phyloP scores from a whole-genome alignment of 2,113 vertebrate species.

The Halcyon senegalensis region DNA sequence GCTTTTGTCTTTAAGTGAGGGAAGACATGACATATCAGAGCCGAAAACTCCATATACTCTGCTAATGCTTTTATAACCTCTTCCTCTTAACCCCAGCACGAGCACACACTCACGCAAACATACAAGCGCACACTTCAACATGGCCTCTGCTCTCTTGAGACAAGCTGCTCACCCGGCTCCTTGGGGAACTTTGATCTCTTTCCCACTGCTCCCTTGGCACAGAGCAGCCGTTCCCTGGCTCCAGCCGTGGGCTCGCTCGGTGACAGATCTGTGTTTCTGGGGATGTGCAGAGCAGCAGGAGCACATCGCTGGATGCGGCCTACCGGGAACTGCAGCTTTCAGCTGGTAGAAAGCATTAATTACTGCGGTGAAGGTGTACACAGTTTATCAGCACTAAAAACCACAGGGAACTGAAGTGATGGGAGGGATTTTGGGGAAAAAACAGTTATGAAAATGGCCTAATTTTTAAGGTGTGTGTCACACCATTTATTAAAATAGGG shows the following conservation, averaged over 20 bases:
- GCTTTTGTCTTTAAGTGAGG: not conserved
- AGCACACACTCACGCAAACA: not conserved
- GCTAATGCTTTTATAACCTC: not conserved
- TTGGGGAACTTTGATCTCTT: not conserved
- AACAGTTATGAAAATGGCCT: slow-evolving; percentile 44
- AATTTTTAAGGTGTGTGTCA: slow-evolving; percentile 60
- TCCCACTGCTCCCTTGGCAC: not conserved
- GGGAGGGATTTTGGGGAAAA: slow-evolving; percentile 30
- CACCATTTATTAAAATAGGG: slow-evolving; percentile 31
- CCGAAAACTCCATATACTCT: not conserved
- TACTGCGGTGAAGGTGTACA: not conserved
- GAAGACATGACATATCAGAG: not conserved
- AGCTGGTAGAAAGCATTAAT: not conserved
- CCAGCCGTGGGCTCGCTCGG: not conserved
- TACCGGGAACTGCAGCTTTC: not conserved
- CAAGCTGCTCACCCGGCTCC: not conserved
- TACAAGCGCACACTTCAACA: not conserved
- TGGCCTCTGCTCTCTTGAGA: not conserved
- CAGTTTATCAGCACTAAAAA: not conserved
- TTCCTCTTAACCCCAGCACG: not conserved
- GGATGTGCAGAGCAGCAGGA: not conserved
- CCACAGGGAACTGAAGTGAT: not conserved
- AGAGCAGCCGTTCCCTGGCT: not conserved
- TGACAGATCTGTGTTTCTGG: not conserved
- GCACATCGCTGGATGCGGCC: not conserved